Evolutionary conservation across 2,888 invertebrate genomes (phyloP), one percentile per base, ranked within the genome.

Genomic region (Pollenia labialis): DNA sequence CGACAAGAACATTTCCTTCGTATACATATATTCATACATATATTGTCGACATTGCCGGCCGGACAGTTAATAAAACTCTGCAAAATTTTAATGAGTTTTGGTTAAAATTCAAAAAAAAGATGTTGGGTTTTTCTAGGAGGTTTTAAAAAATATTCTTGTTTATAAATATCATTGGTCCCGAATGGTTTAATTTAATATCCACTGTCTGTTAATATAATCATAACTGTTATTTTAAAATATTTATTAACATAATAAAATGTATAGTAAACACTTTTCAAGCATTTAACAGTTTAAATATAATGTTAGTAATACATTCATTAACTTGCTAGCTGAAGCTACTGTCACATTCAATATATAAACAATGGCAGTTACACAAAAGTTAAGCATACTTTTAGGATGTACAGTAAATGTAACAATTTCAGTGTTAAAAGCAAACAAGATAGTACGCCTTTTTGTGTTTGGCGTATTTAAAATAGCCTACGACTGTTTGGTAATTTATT

Each of bases 341-440:
- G 77, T 46, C 56, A 32, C 6, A 16, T 32, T 66, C 0, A 46
- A 23, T 32, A 16, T 2, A 14, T 6, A 58, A 14, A 48, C 6
- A 32, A 32, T 32, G 32, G 1, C 8, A 18, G 46, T 58, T 44
- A 54, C 10, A 8, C 44, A 66, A 84, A 79, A 54, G 4, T 74
- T 40, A 58, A 68, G 79, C 79, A 79, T 74, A 52, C 14, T 12
- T 60, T 79, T 50, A 68, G 84, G 84, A 14, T 18, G 44, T n/a
- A 4, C 1, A 2, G 52, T 40, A 42, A 42, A 58, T 58, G 23
- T 23, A 46, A 32, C 1, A 6, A 32, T 52, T 64, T 2, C 0
- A 11, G 23, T 12, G 32, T 32, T 56, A 56, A 56, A 56, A 54
- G 7, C 16, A 54, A 54, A 54, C n/a, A 54, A n/a, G 9, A 12